Percentiles rank a stretch among this genome's conserved stretches.
Conservation (phyloP, 2,113 vertebrate species). For the Ploceus nigricollis region DNA sequence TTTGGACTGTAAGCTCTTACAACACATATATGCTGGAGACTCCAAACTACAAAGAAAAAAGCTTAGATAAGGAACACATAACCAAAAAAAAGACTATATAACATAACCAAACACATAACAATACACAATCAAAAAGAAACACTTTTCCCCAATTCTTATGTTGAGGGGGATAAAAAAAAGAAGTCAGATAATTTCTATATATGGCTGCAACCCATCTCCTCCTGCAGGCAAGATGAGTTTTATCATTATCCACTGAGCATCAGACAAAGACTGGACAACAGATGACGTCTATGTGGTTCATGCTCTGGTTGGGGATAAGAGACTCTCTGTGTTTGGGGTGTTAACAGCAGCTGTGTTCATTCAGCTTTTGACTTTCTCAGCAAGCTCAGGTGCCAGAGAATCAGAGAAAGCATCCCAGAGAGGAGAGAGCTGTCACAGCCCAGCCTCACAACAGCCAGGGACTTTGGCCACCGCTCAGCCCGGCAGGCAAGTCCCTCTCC, state of each 20-base stretch:
- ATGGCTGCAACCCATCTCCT: not conserved
- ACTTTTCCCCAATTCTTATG: not conserved
- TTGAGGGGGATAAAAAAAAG: not conserved
- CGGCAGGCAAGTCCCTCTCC: not conserved
- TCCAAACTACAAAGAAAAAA: not conserved
- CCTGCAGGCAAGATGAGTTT: not conserved
- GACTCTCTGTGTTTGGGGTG: not conserved
- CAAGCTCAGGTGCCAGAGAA: not conserved
- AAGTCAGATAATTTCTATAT: not conserved
- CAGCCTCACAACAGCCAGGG: not conserved
- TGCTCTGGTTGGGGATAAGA: fast-evolving
- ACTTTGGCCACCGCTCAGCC: fast-evolving
- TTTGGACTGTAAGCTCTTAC: not conserved
- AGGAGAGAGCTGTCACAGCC: not conserved
- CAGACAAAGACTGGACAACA: not conserved
- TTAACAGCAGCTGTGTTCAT: not conserved
- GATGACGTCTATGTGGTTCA: not conserved
- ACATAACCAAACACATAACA: not conserved
- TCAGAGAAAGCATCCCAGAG: not conserved
- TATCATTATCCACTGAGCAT: not conserved
- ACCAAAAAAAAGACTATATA: not conserved
- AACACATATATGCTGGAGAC: not conserved
- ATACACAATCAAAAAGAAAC: not conserved
- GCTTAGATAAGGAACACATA: not conserved
- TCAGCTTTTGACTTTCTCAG: not conserved